A percentile compares a stretch with the other conserved stretches of the same genome.
phyloP scores from a whole-genome alignment of 2,113 vertebrate genomes.

The Danionella cerebrum region DNA sequence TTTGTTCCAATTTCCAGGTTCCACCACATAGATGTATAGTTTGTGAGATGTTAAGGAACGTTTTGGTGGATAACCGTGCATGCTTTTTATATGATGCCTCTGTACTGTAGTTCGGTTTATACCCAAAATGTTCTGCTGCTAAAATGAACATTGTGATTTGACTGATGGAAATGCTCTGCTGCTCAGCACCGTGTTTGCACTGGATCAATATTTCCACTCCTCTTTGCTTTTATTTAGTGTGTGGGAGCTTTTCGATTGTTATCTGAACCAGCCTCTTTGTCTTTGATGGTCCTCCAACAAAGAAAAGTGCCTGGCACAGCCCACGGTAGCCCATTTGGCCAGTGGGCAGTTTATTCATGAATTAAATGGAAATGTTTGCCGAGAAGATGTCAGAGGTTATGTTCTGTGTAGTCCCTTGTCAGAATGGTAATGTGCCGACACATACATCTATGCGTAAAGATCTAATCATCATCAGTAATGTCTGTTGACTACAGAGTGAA shows the following conservation, averaged over 20 bases:
- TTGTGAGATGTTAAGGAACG: no score
- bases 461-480: slow-evolving; percentile 17
- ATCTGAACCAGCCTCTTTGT: slow-evolving; percentile 16
- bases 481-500: slow-evolving; percentile 10
- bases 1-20: no score
- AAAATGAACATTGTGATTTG: slow-evolving; percentile 6
- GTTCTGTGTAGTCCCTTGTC: slow-evolving; percentile 8
- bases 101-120: not conserved
- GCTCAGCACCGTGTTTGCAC: slow-evolving; percentile 1
- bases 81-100: no score
- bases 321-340: not conserved
- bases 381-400: not conserved
- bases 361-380: not conserved
- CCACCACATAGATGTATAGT: no score
- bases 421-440: not conserved
- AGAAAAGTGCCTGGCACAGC: slow-evolving; percentile 8
- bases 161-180: slow-evolving; percentile 20
- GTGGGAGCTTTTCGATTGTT: slow-evolving; percentile 24
- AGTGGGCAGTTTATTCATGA: not conserved
- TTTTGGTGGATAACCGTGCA: no score
- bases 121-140: slow-evolving; percentile 25
- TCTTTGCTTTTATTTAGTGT: slow-evolving; percentile 34
- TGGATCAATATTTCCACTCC: slow-evolving; percentile 31
- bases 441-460: slow-evolving; percentile 7
- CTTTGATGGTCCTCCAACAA: slow-evolving; percentile 19